These are phyloP conservation scores for Zaprionus inermis DNA, from an alignment of 1,140 invertebrate genomes.

Conservation along the genomic window DNA sequence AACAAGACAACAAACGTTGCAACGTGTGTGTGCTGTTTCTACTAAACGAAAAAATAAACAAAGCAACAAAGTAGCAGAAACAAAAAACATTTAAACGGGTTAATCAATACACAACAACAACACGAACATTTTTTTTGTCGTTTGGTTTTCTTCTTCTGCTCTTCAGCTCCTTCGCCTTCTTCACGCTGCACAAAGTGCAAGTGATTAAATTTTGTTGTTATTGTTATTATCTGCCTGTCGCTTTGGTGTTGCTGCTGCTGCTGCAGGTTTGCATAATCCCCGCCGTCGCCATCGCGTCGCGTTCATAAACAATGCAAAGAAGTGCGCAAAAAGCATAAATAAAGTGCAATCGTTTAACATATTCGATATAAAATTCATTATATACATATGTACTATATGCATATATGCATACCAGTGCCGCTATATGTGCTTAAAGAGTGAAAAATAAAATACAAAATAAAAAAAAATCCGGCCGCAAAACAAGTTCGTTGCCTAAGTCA, in stretches of 20 bases:
- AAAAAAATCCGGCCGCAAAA: constrained; percentile 51
- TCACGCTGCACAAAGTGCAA: constrained; percentile 44
- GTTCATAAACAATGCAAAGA: constrained; percentile 76
- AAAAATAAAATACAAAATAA: background rate
- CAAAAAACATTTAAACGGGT: constrained; percentile 47
- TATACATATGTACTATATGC: background rate
- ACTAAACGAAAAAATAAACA: constrained; percentile 44
- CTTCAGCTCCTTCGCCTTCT: constrained; percentile 26
- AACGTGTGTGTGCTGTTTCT: constrained; percentile 42
- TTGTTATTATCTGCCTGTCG: constrained; percentile 21
- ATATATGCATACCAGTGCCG: background rate
- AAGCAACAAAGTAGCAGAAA: constrained; percentile 24
- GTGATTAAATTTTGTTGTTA: constrained; percentile 39
- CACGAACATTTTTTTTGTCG: constrained; percentile 23
- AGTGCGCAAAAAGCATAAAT: constrained; percentile 75
- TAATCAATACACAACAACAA: constrained; percentile 47
- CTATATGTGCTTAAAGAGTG: constrained; percentile 6
- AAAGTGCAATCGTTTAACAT: constrained; percentile 62
- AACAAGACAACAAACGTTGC: constrained; percentile 38
- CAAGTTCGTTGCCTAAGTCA: constrained; percentile 79
- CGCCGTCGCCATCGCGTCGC: constrained; percentile 2
- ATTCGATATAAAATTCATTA: constrained; percentile 59
- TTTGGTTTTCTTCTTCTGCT: constrained; percentile 10
- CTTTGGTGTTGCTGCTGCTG: constrained; percentile 22
- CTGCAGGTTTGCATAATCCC: constrained; percentile 64